Base-by-base conservation (phyloP, 1,140 invertebrate genomes). In the Ips typographus region DNA sequence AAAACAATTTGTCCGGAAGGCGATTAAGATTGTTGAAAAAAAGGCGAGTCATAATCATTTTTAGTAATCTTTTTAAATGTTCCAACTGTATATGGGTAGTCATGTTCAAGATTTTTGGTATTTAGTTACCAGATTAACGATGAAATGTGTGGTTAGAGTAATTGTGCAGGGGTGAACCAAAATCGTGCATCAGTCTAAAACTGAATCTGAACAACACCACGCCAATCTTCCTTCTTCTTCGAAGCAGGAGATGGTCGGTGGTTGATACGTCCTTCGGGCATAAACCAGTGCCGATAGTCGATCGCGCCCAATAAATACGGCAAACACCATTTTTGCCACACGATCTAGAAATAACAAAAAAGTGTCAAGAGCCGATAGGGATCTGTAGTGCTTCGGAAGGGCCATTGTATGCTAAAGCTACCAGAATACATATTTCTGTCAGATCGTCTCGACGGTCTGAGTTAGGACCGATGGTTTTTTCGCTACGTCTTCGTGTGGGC, bases 371-470 rank as follows among this genome's bases (percentile, higher is more conserved):
- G 40, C 56, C 56, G 74, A 76, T 76, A 76, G 74, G 60, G 60
- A 74, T 75, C 74, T 55, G 47, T 39, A n/a, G 7, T 57, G 53
- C 37, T 59, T 57, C 71, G 55, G 51, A 49, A 47, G 61, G 52
- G 47, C 74, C 57, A 76, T 76, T 76, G 74, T 76, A 76, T 76
- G 73, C 73, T 74, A 74, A 76, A 71, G 60, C 74, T 72, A 68
- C 63, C 51, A 65, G 71, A 74, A 76, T 76, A 74, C 73, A 76
- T 75, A 76, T 76, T 76, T 76, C 71, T 72, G 73, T 76, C 74
- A 68, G 65, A 63, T 52, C 52, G 66, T 65, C 61, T 8, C 36
- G 61, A 63, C 61, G 61, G 61, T 37, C 65, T 71, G 66, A 71
- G 41, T 71, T 55, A 58, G 64, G 43, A 6, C 43, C 43, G 51